Evolutionary conservation across 2,113 vertebrate genomes (phyloP), one percentile per base, ranked within the genome.

Genomic region (Erythrolamprus reginae): DNA sequence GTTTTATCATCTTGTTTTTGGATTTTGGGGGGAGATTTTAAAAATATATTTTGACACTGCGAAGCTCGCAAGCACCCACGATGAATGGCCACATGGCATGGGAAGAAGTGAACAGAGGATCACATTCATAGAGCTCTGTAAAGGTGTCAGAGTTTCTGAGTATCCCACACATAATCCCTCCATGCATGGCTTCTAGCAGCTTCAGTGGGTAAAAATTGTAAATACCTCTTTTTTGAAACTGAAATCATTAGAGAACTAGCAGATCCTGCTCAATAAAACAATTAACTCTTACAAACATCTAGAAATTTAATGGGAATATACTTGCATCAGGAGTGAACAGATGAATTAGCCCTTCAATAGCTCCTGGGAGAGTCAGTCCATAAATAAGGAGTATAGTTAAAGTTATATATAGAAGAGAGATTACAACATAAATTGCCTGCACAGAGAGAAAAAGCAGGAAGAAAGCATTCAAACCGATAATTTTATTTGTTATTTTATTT

Each of bases 261-360:
- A 61, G 33, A n/a, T 89, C 53, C 61, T 19, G 4, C 19, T 77
- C 70, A 77, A 10, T 77, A 77, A 42, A 42, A 50, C 8, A 50
- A n/a, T 84, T 86, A 55, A 56, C 51, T 42, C 19, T 12, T 38
- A 55, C 42, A 10, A 42, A 56, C 38, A 86, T 24, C 23, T 12
- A 33, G 19, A 86, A 86, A 84, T 26, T 89, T 5, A 50, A 33
- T 5, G 33, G 33, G 42, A 53, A 52, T 82, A 47, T 91, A 96
- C 98, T 97, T 93, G 98, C 99, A 0, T 99, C 89, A 33, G 98
- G 99, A 24, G 98, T 98, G 93, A 99, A 99, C 87, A 99, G 97
- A 93, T 99, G 98, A 83, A 17, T 0, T 12, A 99, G 93, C 53
- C 99, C 99, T 0, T 98, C 95, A 0, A 92, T 92, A 0, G 98